A percentile compares a stretch with the other conserved stretches of the same genome.
Evolutionary conservation across 1,140 invertebrate species (phyloP).

Genomic region (Subanguina moxae): DNA sequence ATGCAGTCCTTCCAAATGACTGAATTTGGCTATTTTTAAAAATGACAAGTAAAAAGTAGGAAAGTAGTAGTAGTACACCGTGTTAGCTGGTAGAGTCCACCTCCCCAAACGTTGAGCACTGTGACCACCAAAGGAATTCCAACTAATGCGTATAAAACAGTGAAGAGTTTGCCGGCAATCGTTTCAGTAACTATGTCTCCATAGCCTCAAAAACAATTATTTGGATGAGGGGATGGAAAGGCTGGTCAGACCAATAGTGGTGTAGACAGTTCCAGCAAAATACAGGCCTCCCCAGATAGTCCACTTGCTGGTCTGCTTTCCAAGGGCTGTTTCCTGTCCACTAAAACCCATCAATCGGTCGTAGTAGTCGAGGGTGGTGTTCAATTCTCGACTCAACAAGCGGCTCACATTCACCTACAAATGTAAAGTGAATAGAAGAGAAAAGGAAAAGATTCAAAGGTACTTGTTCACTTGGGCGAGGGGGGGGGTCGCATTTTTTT

Average conservation of each 20-base stretch:
- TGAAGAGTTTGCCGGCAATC: constrained; percentile 81
- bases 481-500: not conserved
- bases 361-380: constrained; percentile 27
- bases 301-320: constrained; percentile 17
- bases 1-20: constrained; percentile 19
- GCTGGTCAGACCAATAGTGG: constrained; percentile 44
- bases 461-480: not conserved
- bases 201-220: constrained; percentile 63
- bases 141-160: constrained; percentile 89
- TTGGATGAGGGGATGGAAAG: not conserved
- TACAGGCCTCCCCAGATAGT: constrained; percentile 42
- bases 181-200: constrained; percentile 92
- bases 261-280: constrained; percentile 51
- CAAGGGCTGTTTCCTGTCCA: not conserved
- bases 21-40: constrained; percentile 1
- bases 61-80: constrained; percentile 60
- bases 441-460: constrained; percentile 6
- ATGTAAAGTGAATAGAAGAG: constrained; percentile 29
- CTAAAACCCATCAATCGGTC: constrained; percentile 29
- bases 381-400: constrained; percentile 20
- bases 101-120: constrained; percentile 89
- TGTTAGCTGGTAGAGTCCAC: constrained; percentile 88
- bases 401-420: constrained; percentile 28
- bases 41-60: not conserved
- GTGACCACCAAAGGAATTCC: constrained; percentile 89